Base-by-base conservation (phyloP, 1,140 invertebrate species). In the Aphelinus certus region DNA sequence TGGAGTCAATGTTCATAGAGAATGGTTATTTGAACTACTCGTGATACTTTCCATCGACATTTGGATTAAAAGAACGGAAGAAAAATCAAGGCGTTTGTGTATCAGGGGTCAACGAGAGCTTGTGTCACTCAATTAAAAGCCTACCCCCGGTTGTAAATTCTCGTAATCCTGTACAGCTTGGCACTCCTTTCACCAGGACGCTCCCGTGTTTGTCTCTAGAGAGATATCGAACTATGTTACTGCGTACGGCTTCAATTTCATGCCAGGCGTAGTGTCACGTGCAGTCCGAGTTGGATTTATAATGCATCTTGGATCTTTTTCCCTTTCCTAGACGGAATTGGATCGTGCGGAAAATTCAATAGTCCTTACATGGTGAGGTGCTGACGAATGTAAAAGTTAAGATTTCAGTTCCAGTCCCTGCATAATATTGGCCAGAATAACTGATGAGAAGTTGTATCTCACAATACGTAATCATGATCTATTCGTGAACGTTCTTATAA, bases 271-370 rank as follows among this genome's bases (percentile, higher is more conserved):
- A 3, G n/a, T 7, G 10, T 68, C 46, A 7, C 67, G 9, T 42
- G n/a, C 43, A 49, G n/a, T 61, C 26, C 7, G n/a, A 70, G 45
- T 3, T 53, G 49, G 68, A 71, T 71, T 71, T 71, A 71, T 62
- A 71, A 71, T 62, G 7, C 48, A 62, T 61, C 58, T 6, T 47
- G 26, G 57, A 62, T 7, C 26, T 53, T 71, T 9, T 53, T 62
- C 45, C 42, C 53, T 9, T 51, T 62, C 53, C 10, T 9, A 43
- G 60, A 51, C 4, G 3, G 10, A 47, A 60, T 70, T 55, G 48
- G 9, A 57, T 47, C 7, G 63, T 6, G 26, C 26, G 26, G 26
- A 26, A 26, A 26, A 26, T 26, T 26, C 26, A 26, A 26, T 26
- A 1, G n/a, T 2, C 4, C 7, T 51, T 65, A 9, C 48, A 53